Conservation (phyloP, 2,888 invertebrate genomes). For the Parnassius apollo region DNA sequence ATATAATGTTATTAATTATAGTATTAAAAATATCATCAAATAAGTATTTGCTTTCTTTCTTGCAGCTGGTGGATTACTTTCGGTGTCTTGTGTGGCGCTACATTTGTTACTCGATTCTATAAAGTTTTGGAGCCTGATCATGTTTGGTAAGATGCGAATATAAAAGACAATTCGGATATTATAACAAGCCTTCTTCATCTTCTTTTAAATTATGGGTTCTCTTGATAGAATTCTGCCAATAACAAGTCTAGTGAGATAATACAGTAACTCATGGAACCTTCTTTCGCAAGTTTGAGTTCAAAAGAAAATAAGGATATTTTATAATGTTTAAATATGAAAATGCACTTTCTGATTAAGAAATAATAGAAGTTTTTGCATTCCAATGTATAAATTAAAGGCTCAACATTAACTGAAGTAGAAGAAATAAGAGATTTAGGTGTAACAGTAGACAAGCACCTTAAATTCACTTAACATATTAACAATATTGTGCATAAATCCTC, state of each 20-base stretch:
- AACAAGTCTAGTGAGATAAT: not conserved
- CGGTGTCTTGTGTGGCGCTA: slow-evolving; percentile 82
- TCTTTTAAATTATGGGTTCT: too few species aligned
- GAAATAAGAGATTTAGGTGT: too few species aligned
- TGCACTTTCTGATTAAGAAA: too few species aligned
- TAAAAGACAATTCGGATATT: not conserved
- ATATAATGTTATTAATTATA: too few species aligned
- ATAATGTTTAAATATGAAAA: slow-evolving; percentile 1
- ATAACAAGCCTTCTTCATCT: not conserved
- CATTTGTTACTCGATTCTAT: slow-evolving; percentile 90
- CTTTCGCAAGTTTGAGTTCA: too few species aligned
- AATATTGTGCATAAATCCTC: too few species aligned
- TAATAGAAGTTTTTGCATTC: too few species aligned
- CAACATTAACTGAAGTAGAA: too few species aligned
- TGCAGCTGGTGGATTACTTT: slow-evolving; percentile 85
- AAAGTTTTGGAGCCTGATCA: slow-evolving; percentile 95
- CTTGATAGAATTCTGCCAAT: not conserved
- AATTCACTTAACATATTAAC: too few species aligned
- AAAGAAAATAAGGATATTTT: not conserved
- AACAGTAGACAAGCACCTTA: too few species aligned
- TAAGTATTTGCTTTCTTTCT: not conserved
- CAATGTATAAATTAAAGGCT: too few species aligned
- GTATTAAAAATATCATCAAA: not conserved
- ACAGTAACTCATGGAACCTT: too few species aligned
- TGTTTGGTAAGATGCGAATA: slow-evolving; percentile 87